These are phyloP conservation scores for Oscarella lobularis DNA, from an alignment of 37 sponge, comb jelly and placozoan genomes.

Conservation along the genomic window DNA sequence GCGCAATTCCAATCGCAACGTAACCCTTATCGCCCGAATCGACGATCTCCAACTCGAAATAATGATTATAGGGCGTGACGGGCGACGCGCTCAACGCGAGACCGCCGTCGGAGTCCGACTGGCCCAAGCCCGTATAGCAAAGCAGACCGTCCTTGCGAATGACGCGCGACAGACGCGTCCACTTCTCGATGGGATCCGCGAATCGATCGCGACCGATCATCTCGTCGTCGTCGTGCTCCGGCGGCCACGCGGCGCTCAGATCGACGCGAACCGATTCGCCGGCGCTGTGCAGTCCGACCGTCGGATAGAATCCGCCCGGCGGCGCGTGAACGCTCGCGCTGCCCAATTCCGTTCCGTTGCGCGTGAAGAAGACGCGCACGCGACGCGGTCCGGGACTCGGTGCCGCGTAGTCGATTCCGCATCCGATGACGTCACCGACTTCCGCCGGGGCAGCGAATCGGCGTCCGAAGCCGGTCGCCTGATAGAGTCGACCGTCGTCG, in stretches of 20 bases:
- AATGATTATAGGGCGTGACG: conserved; percentile 32
- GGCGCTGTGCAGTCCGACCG: conserved; percentile 61
- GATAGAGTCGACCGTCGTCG: conserved; percentile 33
- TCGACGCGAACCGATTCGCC: conserved; percentile 40
- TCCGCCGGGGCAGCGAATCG: background rate
- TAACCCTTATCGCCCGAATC: conserved; percentile 39
- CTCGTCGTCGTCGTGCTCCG: background rate
- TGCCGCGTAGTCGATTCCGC: background rate
- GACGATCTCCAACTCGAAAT: conserved; percentile 67
- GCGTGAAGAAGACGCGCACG: conserved; percentile 68
- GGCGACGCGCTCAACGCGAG: conserved; percentile 35
- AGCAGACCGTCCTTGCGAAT: background rate
- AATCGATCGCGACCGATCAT: background rate
- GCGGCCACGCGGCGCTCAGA: background rate
- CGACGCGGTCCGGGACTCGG: background rate
- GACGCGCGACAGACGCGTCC: conserved; percentile 2
- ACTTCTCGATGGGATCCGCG: background rate
- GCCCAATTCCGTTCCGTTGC: conserved; percentile 54
- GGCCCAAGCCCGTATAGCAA: background rate
- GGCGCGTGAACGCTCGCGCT: conserved; percentile 32
- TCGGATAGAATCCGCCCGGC: conserved; percentile 58
- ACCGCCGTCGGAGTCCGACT: conserved; percentile 17
- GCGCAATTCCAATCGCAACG: conserved; percentile 63
- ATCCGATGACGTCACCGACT: background rate
- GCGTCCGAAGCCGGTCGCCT: background rate